A percentile compares a stretch with the other conserved stretches of the same genome.
phyloP scores from a whole-genome alignment of 2,888 invertebrate genomes.

The Diploptera punctata region DNA sequence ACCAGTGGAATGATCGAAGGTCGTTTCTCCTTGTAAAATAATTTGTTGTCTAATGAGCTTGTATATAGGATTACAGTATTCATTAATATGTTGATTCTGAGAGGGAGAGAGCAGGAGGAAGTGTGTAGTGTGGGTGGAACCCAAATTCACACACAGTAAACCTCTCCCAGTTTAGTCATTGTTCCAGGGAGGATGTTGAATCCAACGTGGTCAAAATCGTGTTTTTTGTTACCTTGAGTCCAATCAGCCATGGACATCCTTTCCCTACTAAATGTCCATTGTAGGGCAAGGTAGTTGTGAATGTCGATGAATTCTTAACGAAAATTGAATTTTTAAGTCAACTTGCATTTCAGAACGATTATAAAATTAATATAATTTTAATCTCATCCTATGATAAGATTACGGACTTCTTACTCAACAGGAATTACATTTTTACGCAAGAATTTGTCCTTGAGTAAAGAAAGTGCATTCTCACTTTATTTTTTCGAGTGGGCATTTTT shows the following conservation, averaged over 20 bases:
- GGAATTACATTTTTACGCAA: no score
- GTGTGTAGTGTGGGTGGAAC: slow-evolving; percentile 21
- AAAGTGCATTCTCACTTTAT: no score
- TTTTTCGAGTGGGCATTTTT: no score
- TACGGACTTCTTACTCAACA: no score
- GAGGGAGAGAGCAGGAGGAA: not conserved
- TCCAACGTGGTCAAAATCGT: not conserved
- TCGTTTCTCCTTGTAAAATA: not conserved
- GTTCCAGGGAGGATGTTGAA: slow-evolving; percentile 8
- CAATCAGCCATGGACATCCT: not conserved
- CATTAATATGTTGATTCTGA: not conserved
- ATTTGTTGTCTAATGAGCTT: slow-evolving; percentile 18
- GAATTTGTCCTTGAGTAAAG: no score
- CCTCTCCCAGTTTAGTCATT: slow-evolving; percentile 15
- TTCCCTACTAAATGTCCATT: not conserved
- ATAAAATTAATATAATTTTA: no score
- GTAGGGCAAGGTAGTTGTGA: not conserved
- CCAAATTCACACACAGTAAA: slow-evolving; percentile 27
- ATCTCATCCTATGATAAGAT: no score
- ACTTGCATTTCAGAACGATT: no score
- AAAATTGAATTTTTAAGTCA: no score
- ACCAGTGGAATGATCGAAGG: not conserved
- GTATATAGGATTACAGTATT: not conserved
- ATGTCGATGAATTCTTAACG: no score
- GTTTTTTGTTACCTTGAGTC: not conserved